Conservation (phyloP, 2,797 vertebrate species). For the Parauchenoglanis punctatus region DNA sequence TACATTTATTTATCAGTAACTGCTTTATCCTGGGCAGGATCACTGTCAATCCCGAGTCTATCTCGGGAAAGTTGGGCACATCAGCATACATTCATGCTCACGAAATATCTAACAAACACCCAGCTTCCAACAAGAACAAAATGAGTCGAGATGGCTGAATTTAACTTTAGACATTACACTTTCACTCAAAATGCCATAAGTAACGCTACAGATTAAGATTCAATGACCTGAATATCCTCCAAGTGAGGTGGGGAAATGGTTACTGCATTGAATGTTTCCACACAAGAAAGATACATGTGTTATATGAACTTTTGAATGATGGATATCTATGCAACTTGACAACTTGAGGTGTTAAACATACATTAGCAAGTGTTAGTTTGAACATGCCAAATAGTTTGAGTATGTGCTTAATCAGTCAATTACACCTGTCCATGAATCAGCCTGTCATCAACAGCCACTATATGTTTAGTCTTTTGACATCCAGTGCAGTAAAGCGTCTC, state of each 20-base stretch:
- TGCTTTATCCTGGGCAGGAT: background rate
- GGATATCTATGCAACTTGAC: background rate
- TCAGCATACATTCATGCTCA: background rate
- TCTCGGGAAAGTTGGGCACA: background rate
- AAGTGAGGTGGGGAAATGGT: background rate
- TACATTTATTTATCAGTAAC: background rate
- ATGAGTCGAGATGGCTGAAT: background rate
- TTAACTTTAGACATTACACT: background rate
- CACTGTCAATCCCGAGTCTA: background rate
- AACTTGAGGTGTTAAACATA: background rate
- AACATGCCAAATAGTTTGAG: conserved; percentile 16
- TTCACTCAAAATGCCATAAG: background rate
- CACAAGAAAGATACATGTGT: background rate
- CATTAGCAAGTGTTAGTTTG: conserved; percentile 1
- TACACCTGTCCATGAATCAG: background rate
- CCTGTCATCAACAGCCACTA: background rate
- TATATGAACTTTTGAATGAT: background rate
- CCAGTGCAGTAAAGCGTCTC: background rate
- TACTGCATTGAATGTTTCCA: background rate
- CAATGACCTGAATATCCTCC: background rate
- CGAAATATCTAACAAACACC: background rate
- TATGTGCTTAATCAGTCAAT: background rate
- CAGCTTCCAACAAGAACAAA: background rate
- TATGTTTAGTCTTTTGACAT: conserved; percentile 29
- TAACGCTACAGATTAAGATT: background rate